phyloP scores from a whole-genome alignment of 2,888 invertebrate species.

The Diploptera punctata region DNA sequence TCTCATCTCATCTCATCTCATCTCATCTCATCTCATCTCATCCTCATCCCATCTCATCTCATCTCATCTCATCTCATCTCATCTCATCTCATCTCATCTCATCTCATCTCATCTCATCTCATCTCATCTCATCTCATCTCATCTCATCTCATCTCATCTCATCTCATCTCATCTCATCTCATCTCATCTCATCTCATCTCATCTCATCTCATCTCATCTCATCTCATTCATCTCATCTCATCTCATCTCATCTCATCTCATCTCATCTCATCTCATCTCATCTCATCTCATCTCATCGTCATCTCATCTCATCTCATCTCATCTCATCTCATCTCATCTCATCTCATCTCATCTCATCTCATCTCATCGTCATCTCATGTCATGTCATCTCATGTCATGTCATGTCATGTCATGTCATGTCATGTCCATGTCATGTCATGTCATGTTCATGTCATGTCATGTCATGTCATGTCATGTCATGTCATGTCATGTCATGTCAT shows the following conservation, averaged over 20 bases:
- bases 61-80: slow-evolving; percentile 10
- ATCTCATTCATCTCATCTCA: background rate
- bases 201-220: background rate
- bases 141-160: slow-evolving; percentile 8
- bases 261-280: background rate
- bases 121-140: slow-evolving; percentile 3
- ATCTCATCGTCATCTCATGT: background rate
- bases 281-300: no score
- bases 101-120: slow-evolving; percentile 9
- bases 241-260: background rate
- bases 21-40: slow-evolving; percentile 2
- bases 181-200: background rate
- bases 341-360: background rate
- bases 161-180: background rate
- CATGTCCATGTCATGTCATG: background rate
- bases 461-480: background rate
- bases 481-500: background rate
- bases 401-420: background rate
- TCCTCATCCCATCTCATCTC: slow-evolving; percentile 12
- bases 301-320: background rate
- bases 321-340: background rate
- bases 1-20: slow-evolving; percentile 8
- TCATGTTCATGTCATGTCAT: background rate
- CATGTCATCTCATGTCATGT: slow-evolving; percentile 1
- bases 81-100: slow-evolving; percentile 15